phyloP scores from a whole-genome alignment of 2,113 vertebrate species.

The Micromys minutus region DNA sequence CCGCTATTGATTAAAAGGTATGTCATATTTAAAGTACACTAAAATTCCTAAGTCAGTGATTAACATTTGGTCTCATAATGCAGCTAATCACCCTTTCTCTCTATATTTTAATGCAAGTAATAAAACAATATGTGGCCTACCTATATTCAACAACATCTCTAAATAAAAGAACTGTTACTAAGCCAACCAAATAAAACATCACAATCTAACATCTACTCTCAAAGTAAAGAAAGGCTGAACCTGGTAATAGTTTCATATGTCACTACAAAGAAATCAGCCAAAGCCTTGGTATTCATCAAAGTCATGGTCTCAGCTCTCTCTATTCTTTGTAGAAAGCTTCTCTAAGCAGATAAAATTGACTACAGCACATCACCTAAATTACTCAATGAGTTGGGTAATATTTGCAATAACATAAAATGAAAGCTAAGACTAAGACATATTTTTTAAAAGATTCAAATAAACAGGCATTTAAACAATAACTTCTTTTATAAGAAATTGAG shows the following conservation, averaged over 20 bases:
- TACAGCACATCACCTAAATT: background rate
- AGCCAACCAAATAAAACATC: background rate
- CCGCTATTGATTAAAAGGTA: background rate
- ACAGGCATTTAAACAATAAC: background rate
- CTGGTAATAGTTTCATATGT: background rate
- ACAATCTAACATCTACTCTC: background rate
- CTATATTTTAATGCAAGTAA: constrained; percentile 36
- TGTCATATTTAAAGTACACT: background rate
- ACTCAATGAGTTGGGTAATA: background rate
- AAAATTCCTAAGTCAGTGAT: background rate
- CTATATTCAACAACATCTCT: constrained; percentile 16
- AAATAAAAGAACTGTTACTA: constrained; percentile 39
- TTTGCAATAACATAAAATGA: background rate
- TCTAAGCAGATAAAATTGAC: background rate
- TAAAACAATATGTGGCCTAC: background rate
- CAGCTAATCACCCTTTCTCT: constrained; percentile 9
- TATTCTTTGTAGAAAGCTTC: background rate
- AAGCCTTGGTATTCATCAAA: background rate
- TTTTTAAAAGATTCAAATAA: background rate
- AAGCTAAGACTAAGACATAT: background rate
- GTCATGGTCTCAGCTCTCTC: background rate
- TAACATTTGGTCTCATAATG: constrained; percentile 22
- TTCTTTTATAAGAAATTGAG: background rate
- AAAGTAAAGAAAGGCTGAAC: background rate
- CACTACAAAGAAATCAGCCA: background rate